Evolutionary conservation across 2,113 vertebrate genomes (phyloP), one percentile per base, ranked within the genome.

Genomic region (Emberiza fucata): DNA sequence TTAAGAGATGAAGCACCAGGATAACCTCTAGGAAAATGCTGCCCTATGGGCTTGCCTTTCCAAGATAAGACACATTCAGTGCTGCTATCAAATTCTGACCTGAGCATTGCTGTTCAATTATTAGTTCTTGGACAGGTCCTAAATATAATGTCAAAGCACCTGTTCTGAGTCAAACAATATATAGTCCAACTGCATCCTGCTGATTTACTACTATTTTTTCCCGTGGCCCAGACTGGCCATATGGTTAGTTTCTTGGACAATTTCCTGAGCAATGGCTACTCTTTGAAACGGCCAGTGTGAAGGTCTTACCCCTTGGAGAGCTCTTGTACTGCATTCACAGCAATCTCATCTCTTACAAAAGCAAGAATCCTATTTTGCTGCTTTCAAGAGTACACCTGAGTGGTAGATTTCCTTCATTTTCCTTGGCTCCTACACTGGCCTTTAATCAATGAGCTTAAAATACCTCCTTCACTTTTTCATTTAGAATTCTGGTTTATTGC

Each of bases 121-220:
- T n/a, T 54, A 71, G 22, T 75, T 93, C 83, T 84, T 92, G 48
- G 70, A 94, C 40, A 71, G 19, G 65, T 18, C 25, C 45, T 75
- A 78, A 88, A 78, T 60, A 51, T 23, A 56, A 89, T 20, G 6
- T 31, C 78, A 94, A 92, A 87, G 57, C 84, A 94, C 37, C 61
- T 91, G 77, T 64, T 92, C 65, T 65, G 20, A 91, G n/a, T 84
- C 88, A 68, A 96, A 76, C 20, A 69, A 45, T 79, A 86, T 68
- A 90, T 75, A 72, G 53, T 85, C 89, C 83, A 87, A 79, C 23
- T 56, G 51, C 35, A 87, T 61, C 84, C 84, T 87, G 91, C 86
- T 95, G 84, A 22, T 95, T 92, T 89, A 40, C 37, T 94, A 45
- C 82, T 94, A 66, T 85, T 91, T 96, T 89, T 85, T 76, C 69